Evolutionary conservation across 2,888 invertebrate genomes (phyloP).

Genomic region (Brenthis hecate): DNA sequence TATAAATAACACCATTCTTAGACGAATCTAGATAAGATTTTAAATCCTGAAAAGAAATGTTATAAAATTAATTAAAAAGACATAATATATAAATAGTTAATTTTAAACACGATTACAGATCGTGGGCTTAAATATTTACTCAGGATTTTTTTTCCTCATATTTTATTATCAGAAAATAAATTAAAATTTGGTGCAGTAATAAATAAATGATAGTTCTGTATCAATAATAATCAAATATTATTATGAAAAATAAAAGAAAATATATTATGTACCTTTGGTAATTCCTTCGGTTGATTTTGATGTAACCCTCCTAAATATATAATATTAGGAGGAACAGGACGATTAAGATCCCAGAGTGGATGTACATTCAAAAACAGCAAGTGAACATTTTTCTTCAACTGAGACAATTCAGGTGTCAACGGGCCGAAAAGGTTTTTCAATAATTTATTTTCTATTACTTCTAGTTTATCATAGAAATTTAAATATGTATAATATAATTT

Average conservation of each 20-base stretch:
- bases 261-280: slow-evolving; percentile 56
- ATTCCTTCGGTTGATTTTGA: slow-evolving; percentile 41
- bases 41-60: slow-evolving; percentile 46
- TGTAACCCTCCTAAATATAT: slow-evolving; percentile 49
- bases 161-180: too few relatives aligned
- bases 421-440: slow-evolving; percentile 41
- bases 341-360: slow-evolving; percentile 48
- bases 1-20: slow-evolving; percentile 54
- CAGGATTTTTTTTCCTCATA: too few relatives aligned
- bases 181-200: too few relatives aligned
- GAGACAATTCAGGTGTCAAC: slow-evolving; percentile 39
- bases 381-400: slow-evolving; percentile 47
- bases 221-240: too few relatives aligned
- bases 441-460: slow-evolving; percentile 37
- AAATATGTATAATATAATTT: slow-evolving; percentile 30
- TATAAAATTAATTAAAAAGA: not conserved
- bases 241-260: too few relatives aligned
- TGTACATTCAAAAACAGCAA: slow-evolving; percentile 52
- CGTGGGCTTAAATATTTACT: too few relatives aligned
- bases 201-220: too few relatives aligned
- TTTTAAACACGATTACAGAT: not conserved
- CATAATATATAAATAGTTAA: not conserved
- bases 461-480: slow-evolving; percentile 21
- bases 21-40: slow-evolving; percentile 52
- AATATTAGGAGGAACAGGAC: slow-evolving; percentile 48